These are phyloP conservation scores for Cheilosia variabilis DNA, from an alignment of 2,888 invertebrate genomes.

Conservation along the genomic window DNA sequence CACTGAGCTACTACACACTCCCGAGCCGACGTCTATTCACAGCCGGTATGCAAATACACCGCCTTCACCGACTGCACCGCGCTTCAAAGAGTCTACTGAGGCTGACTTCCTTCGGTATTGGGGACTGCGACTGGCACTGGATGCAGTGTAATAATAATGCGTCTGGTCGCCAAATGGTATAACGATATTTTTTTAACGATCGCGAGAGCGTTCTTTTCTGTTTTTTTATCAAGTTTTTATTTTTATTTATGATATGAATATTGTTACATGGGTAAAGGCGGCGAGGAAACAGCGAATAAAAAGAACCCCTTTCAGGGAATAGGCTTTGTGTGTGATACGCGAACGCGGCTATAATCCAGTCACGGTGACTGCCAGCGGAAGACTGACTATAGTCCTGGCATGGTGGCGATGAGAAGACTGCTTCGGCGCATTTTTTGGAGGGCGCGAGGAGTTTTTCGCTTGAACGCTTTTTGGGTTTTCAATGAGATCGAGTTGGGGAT, in stretches of 20 bases:
- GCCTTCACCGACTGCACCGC: constrained; percentile 68
- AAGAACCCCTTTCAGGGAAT: constrained; percentile 53
- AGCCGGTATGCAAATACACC: constrained; percentile 70
- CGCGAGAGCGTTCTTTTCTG: constrained; percentile 49
- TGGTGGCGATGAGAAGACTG: constrained; percentile 74
- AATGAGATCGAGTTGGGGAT: constrained; percentile 71
- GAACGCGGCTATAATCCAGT: constrained; percentile 61
- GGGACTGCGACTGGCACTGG: neutral
- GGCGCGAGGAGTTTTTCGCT: constrained; percentile 72
- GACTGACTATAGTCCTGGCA: constrained; percentile 74
- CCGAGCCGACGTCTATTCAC: constrained; percentile 38
- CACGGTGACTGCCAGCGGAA: constrained; percentile 76
- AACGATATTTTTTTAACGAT: constrained; percentile 67
- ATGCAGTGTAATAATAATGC: constrained; percentile 56
- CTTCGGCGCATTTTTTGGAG: constrained; percentile 70
- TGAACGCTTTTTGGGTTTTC: constrained; percentile 72
- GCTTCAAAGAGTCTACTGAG: constrained; percentile 27
- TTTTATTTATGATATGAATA: constrained; percentile 62
- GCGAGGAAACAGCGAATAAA: constrained; percentile 24
- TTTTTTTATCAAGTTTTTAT: constrained; percentile 48
- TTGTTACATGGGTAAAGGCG: constrained; percentile 43
- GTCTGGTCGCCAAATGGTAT: constrained; percentile 66
- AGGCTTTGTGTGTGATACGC: constrained; percentile 42
- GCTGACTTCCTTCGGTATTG: constrained; percentile 44
- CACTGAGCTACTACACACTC: constrained; percentile 50